Base-by-base conservation (phyloP, 2,888 invertebrate genomes). In the Drosophila putrida region DNA sequence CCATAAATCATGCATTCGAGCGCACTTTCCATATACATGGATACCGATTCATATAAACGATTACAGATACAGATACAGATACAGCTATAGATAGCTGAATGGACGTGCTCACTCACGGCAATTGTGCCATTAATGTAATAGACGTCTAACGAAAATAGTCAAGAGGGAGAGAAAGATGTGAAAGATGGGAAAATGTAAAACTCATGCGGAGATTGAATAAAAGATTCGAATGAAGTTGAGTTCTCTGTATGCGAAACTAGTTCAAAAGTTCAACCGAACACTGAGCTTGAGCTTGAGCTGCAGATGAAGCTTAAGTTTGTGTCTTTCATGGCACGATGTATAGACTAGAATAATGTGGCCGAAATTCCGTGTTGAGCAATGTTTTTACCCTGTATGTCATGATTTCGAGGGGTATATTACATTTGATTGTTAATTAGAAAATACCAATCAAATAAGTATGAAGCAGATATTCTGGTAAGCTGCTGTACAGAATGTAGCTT, bases 201-300 rank as follows among this genome's bases (percentile, higher is more conserved):
- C 87, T 79, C 87, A 88, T 72, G 90, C 65, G 49, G 58, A 76
- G 75, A 80, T 80, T 76, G 76, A 80, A 76, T 75, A 35, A 27
- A 61, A 75, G 80, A 76, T 82, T 78, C 58, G 62, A 63, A 63
- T 57, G 62, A 11, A 59, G 28, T 47, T 57, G 51, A 47, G 59
- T 62, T 69, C 55, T 53, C 55, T 55, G 43, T 70, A 74, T 64
- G 71, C 62, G 66, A 90, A 88, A 81, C 90, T 88, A 90, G 88
- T 90, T 88, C 90, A 88, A 90, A 90, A 88, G 88, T 90, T 88
- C 88, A 90, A 78, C 66, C 82, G 57, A 77, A 69, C 68, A 70
- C 49, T 39, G 60, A 58, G 75, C 54, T 71, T 9, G 9, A 50
- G 25, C 10, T 38, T 1, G 57, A 75, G 55, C 43, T 50, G 39